Conservation (phyloP, 2,888 invertebrate genomes). For the Trichogramma dendrolimi region DNA sequence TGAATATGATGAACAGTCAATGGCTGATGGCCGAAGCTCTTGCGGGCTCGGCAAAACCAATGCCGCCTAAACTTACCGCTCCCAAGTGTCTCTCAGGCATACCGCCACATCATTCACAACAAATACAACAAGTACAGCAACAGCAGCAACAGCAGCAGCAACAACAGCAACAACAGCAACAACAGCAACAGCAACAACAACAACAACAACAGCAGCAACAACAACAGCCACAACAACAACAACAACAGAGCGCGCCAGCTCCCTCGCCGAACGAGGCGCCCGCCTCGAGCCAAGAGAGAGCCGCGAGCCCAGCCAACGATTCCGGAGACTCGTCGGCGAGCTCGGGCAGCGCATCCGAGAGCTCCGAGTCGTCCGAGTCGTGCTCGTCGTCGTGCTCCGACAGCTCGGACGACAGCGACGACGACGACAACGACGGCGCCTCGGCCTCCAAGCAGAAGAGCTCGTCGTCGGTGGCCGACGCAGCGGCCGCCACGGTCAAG, state of each 20-base stretch:
- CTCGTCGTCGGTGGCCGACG: constrained; percentile 28
- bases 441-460: constrained; percentile 30
- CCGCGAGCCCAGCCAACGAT: constrained; percentile 40
- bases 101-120: not conserved
- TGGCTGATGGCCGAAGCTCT: not conserved
- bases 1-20: no score
- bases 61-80: constrained; percentile 48
- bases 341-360: constrained; percentile 58
- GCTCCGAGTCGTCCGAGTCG: constrained; percentile 63
- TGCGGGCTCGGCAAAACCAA: constrained; percentile 55
- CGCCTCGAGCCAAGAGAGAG: constrained; percentile 36
- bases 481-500: constrained; percentile 30
- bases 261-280: constrained; percentile 22
- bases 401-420: constrained; percentile 57
- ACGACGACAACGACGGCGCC: constrained; percentile 30
- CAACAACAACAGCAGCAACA: not conserved
- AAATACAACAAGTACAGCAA: constrained; percentile 29
- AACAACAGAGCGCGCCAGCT: constrained; percentile 6
- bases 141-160: constrained; percentile 44
- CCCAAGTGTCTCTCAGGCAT: constrained; percentile 27
- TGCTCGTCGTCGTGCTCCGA: constrained; percentile 62
- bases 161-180: not conserved
- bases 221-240: not conserved
- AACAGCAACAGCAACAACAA: not conserved
- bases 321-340: constrained; percentile 46